Evolutionary conservation across 2,113 vertebrate species (phyloP).

Genomic region (Tricholaema leucomelas): DNA sequence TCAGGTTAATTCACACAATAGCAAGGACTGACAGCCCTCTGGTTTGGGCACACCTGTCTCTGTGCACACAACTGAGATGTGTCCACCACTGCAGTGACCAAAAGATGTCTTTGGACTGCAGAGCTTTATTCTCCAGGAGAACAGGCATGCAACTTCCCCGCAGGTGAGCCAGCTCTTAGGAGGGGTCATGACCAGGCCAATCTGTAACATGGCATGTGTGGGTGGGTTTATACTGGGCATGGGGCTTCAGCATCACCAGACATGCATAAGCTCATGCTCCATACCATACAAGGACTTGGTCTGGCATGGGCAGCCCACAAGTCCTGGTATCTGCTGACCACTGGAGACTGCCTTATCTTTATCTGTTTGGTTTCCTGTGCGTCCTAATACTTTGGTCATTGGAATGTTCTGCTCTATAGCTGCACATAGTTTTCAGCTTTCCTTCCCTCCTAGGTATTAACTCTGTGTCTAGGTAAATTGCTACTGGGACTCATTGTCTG

Average conservation of each 20-base stretch:
- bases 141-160: not conserved
- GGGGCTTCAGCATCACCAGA: not conserved
- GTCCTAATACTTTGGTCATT: not conserved
- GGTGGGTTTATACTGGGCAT: too few species aligned
- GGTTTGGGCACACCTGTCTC: not conserved
- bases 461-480: not conserved
- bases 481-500: not conserved
- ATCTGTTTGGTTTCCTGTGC: not conserved
- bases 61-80: not conserved
- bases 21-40: not conserved
- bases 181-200: not conserved
- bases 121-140: not conserved
- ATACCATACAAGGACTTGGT: not conserved
- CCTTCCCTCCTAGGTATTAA: not conserved
- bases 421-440: not conserved
- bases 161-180: not conserved
- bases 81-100: not conserved
- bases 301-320: not conserved
- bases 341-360: not conserved
- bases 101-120: not conserved
- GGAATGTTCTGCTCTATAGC: not conserved
- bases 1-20: not conserved
- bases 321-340: not conserved
- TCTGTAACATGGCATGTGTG: not conserved
- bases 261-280: rapidly evolving